Evolutionary conservation across 64 coral and sea anemone species (phyloP).

Genomic region (Montipora sp.): DNA sequence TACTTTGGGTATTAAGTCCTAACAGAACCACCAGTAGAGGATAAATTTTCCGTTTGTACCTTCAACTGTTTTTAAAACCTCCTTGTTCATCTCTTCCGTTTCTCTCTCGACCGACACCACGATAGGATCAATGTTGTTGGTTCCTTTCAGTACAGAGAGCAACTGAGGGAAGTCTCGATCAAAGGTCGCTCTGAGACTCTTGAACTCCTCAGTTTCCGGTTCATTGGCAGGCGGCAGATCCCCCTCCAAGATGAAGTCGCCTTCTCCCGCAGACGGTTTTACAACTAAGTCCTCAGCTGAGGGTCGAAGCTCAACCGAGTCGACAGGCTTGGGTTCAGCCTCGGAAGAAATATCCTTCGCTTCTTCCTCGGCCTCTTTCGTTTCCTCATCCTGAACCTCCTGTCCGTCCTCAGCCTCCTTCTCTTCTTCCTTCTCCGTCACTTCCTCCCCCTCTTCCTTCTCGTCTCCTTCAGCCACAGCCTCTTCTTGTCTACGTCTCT

Average conservation of each 20-base stretch:
- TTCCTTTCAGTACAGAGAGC: conserved; percentile 86
- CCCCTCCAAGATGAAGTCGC: conserved; percentile 61
- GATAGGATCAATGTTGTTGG: conserved; percentile 81
- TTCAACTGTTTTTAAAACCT: conserved; percentile 84
- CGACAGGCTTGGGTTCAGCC: conserved; percentile 46
- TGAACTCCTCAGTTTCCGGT: conserved; percentile 86
- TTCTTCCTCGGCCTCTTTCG: conserved; percentile 44
- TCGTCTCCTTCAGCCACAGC: conserved; percentile 54
- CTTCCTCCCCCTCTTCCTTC: conserved; percentile 2
- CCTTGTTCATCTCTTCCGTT: conserved; percentile 4
- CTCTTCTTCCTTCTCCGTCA: conserved; percentile 42
- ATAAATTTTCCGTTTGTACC: not conserved
- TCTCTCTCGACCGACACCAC: conserved; percentile 70
- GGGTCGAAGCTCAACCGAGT: conserved; percentile 31
- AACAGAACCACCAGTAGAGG: not conserved
- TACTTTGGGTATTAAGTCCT: too few relatives aligned
- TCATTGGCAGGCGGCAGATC: conserved; percentile 64
- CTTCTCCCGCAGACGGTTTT: conserved; percentile 19
- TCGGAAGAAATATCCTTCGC: not conserved
- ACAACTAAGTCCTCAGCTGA: conserved; percentile 56
- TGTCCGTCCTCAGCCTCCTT: conserved; percentile 56
- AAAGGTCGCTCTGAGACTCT: conserved; percentile 57
- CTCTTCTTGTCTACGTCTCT: conserved; percentile 36
- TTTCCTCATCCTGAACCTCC: not conserved
- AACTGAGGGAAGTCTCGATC: conserved; percentile 84